Evolutionary conservation across 2,888 invertebrate genomes (phyloP).

Genomic region (Cataglyphis cursor): DNA sequence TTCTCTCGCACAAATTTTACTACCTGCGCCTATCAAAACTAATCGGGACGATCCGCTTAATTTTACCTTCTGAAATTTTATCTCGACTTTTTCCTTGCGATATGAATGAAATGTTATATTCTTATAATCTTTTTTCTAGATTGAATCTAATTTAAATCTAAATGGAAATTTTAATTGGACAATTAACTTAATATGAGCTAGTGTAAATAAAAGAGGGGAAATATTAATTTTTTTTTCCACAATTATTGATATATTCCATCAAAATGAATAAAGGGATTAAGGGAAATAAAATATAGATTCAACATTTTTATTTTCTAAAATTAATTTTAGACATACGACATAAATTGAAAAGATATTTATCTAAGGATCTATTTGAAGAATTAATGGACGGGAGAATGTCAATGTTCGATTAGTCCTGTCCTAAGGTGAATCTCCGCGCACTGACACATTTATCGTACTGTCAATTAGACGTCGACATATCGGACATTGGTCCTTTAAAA

Average conservation of each 20-base stretch:
- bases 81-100: neutral
- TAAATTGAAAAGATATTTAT: neutral
- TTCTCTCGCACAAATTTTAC: conserved; percentile 20
- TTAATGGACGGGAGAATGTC: conserved; percentile 11
- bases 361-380: neutral
- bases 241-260: neutral
- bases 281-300: neutral
- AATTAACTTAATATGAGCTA: neutral
- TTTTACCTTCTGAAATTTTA: neutral
- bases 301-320: neutral
- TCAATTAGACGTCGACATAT: conserved; percentile 1
- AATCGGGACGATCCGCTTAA: neutral
- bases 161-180: neutral
- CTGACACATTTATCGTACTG: neutral
- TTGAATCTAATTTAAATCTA: neutral
- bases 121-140: neutral
- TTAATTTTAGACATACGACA: neutral
- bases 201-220: neutral
- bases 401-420: conserved; percentile 9
- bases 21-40: neutral
- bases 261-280: neutral
- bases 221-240: neutral
- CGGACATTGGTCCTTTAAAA: neutral
- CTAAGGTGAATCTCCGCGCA: neutral
- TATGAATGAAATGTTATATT: neutral